A percentile compares a stretch with the other conserved stretches of the same genome.
phyloP scores from a whole-genome alignment of 2,797 vertebrate species.

The Enteromius anoplus region DNA sequence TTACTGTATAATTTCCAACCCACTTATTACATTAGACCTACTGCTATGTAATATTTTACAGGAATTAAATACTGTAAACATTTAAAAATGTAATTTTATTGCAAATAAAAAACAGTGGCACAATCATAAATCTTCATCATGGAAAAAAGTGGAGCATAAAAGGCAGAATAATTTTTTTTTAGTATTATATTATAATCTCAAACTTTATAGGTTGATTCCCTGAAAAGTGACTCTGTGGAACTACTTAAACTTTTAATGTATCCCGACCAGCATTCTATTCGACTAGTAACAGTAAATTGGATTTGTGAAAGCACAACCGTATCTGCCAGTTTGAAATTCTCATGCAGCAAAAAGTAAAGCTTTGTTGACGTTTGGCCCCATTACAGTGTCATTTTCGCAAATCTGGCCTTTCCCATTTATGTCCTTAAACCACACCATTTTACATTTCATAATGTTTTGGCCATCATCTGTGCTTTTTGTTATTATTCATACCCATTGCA shows the following conservation, averaged over 20 bases:
- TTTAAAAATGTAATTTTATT: background rate
- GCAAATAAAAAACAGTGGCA: slow-evolving; percentile 7
- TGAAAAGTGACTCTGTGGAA: background rate
- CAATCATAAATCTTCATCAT: background rate
- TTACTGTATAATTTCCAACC: slow-evolving; percentile 13
- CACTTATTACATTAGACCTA: slow-evolving; percentile 16
- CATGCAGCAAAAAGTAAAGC: background rate
- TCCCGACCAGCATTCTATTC: background rate
- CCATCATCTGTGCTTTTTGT: background rate
- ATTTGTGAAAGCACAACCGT: background rate
- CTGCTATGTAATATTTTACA: background rate
- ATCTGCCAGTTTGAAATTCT: background rate
- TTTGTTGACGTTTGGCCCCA: background rate
- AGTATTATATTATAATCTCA: background rate
- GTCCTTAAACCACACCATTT: background rate
- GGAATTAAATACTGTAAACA: background rate
- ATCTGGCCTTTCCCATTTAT: background rate
- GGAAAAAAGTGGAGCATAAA: background rate
- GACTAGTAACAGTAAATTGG: background rate
- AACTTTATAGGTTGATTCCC: background rate
- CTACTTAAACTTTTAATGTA: background rate
- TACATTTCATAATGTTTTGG: background rate
- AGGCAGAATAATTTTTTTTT: background rate
- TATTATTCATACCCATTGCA: background rate
- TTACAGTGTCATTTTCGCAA: background rate